Evolutionary conservation across 2,888 invertebrate genomes (phyloP).

Genomic region (Dusona sp.): DNA sequence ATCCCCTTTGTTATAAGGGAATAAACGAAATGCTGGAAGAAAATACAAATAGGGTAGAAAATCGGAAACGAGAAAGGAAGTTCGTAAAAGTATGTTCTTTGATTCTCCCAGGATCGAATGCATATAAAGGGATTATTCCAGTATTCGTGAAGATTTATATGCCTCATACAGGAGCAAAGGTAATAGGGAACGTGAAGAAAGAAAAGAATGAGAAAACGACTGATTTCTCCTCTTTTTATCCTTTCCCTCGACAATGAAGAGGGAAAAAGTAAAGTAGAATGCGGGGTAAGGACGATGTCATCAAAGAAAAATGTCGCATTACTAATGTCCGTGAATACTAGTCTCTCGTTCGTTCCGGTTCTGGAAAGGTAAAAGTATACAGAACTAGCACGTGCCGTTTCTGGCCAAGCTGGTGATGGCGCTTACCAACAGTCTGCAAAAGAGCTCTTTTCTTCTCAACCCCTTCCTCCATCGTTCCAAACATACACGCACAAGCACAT

Average conservation of each 20-base stretch:
- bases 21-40: slow-evolving; percentile 17
- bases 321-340: slow-evolving; percentile 70
- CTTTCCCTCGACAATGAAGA: slow-evolving; percentile 12
- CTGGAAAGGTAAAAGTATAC: slow-evolving; percentile 24
- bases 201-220: background rate
- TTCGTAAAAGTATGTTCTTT: background rate
- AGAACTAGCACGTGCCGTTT: slow-evolving; percentile 25
- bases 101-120: slow-evolving; percentile 36
- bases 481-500: slow-evolving; percentile 18
- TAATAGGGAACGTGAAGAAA: slow-evolving; percentile 20
- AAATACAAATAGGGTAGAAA: background rate
- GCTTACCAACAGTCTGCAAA: slow-evolving; percentile 49
- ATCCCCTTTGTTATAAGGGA: slow-evolving; percentile 14
- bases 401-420: slow-evolving; percentile 46
- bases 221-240: slow-evolving; percentile 46
- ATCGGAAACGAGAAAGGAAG: background rate
- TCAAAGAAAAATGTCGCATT: slow-evolving; percentile 72
- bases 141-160: slow-evolving; percentile 47
- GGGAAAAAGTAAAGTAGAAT: slow-evolving; percentile 11
- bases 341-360: slow-evolving; percentile 19
- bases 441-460: slow-evolving; percentile 4
- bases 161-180: slow-evolving; percentile 24
- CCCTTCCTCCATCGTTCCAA: slow-evolving; percentile 14
- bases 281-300: slow-evolving; percentile 58
- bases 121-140: slow-evolving; percentile 12